Base-by-base conservation (phyloP, 2,797 vertebrate species). In the Fringilla coelebs region DNA sequence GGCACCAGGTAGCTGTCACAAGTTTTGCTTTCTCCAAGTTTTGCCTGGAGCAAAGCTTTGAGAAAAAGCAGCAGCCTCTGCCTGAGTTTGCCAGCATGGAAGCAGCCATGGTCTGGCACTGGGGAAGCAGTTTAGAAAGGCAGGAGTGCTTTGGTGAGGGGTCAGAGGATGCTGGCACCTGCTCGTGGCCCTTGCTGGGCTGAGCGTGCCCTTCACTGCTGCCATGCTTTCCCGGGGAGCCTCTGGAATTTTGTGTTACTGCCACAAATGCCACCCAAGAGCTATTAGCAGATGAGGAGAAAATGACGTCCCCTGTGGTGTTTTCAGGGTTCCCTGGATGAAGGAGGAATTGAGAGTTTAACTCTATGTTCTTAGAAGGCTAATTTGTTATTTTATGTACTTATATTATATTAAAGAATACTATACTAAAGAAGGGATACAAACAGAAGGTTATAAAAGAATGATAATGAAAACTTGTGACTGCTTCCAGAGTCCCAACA, bases 31-130 rank as follows among this genome's bases (percentile, higher is more conserved):
- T 22, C 28, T 22, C 52, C 0, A 16, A 6, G 29, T 49, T 81
- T 32, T 1, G 0, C 10, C 0, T 3, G 62, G 26, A 49, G n/a
- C 36, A 28, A 4, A n/a, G n/a, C n/a, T n/a, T n/a, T n/a, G n/a
- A n/a, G n/a, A n/a, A n/a, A n/a, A n/a, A n/a, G 28, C 58, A 28
- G 65, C 60, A 63, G 67, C 40, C 21, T 58, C 26, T 62, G 80
- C 73, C 41, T 48, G 58, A 4, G 29, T 45, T 41, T 7, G 11
- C 68, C 86, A 10, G 55, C 0, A 0, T 45, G 89, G 48, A 38
- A 73, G 57, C 2, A 1, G 51, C 25, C 17, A 0, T 20, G 55
- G 13, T 36, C 4, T 17, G 66, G 45, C 32, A 0, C 5, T 11
- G 43, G 31, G 43, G 29, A 18, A 29, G 40, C 38, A 22, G 31